Conservation (phyloP, 2,113 vertebrate species). For the Xyrauchen texanus region DNA sequence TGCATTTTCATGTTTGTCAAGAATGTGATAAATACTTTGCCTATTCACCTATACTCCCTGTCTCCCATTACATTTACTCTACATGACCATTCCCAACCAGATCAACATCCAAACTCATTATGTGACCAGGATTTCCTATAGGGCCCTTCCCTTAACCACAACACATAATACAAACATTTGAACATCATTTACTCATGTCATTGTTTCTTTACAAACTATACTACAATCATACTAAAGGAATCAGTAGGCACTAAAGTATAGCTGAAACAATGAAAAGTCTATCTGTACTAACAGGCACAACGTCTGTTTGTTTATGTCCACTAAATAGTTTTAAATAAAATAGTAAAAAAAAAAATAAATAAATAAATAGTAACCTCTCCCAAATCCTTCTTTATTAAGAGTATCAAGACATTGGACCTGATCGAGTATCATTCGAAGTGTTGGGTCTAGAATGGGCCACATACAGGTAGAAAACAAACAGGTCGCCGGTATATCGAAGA, state of each 20-base stretch:
- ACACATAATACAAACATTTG: not conserved
- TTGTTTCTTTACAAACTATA: slow-evolving; percentile 5
- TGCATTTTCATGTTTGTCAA: slow-evolving; percentile 7
- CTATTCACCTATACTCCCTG: not conserved
- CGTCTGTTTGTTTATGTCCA: no score
- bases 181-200: not conserved
- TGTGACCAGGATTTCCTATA: no score
- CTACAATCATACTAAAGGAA: not conserved
- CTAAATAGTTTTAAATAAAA: no score
- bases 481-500: no score
- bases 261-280: no score
- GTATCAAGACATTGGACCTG: no score
- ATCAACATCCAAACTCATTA: slow-evolving; percentile 1
- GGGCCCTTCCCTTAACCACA: slow-evolving; percentile 11
- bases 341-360: no score
- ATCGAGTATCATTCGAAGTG: no score
- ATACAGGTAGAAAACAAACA: not conserved
- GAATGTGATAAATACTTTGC: slow-evolving; percentile 18
- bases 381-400: no score
- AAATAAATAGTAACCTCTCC: no score
- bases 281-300: no score
- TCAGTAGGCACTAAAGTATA: no score
- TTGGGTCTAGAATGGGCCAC: not conserved
- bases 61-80: not conserved
- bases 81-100: not conserved